Conservation (phyloP, 1,140 invertebrate genomes). For the Plectrocnemia conspersa region DNA sequence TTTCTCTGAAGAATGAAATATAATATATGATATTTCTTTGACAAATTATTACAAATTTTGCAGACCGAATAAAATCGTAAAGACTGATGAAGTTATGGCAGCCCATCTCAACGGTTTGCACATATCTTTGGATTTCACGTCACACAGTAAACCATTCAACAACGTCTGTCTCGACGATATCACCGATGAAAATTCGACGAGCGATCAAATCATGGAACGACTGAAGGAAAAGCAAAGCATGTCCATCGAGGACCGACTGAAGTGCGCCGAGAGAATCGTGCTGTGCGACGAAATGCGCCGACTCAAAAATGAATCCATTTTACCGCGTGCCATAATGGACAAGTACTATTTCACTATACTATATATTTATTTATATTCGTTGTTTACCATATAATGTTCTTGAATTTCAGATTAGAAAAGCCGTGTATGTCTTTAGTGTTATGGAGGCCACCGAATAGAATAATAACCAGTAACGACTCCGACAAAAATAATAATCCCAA, state of each 20-base stretch:
- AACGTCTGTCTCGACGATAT: background rate
- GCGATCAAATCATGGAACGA: slow-evolving; percentile 37
- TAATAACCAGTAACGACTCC: slow-evolving; percentile 30
- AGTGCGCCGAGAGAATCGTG: slow-evolving; percentile 54
- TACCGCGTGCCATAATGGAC: slow-evolving; percentile 58
- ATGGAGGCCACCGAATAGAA: slow-evolving; percentile 65
- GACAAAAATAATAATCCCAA: slow-evolving; percentile 22
- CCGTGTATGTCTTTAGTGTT: slow-evolving; percentile 71
- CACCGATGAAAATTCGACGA: slow-evolving; percentile 17
- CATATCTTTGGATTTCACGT: slow-evolving; percentile 54
- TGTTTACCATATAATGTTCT: slow-evolving; percentile 9
- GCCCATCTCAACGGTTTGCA: slow-evolving; percentile 68
- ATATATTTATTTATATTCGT: slow-evolving; percentile 3
- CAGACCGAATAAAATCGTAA: slow-evolving; percentile 66
- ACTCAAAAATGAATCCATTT: slow-evolving; percentile 56
- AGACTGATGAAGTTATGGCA: slow-evolving; percentile 76
- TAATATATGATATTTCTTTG: background rate
- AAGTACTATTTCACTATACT: slow-evolving; percentile 42
- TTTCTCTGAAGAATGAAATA: no score
- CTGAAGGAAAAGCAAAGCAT: slow-evolving; percentile 33
- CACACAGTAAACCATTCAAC: slow-evolving; percentile 28
- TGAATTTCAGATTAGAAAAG: slow-evolving; percentile 52
- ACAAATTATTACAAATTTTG: slow-evolving; percentile 26
- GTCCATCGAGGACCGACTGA: slow-evolving; percentile 48
- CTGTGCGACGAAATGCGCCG: slow-evolving; percentile 67